Conservation (phyloP, 2,113 vertebrate genomes). For the Apodemus sylvaticus region DNA sequence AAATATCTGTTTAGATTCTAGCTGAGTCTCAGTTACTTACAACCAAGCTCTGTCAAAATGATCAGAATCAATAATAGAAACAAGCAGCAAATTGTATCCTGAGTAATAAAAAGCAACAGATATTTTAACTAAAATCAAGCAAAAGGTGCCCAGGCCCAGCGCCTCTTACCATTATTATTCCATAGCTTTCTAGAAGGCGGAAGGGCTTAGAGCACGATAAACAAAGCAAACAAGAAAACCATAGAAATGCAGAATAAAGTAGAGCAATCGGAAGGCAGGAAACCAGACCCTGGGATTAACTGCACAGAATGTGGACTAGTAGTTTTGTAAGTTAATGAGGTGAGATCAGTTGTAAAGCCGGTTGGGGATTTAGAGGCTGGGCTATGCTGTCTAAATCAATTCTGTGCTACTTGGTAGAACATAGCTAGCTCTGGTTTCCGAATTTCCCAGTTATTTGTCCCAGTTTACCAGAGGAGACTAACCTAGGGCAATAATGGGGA, state of each 20-base stretch:
- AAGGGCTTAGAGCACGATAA: background rate
- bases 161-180: background rate
- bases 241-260: background rate
- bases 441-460: background rate
- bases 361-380: background rate
- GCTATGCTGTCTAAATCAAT: background rate
- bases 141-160: background rate
- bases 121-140: slow-evolving; percentile 20
- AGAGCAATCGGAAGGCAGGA: background rate
- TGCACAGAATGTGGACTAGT: background rate
- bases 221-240: background rate
- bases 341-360: background rate
- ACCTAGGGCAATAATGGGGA: background rate
- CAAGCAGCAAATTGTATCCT: background rate
- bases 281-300: background rate
- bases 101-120: background rate
- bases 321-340: background rate
- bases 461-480: background rate
- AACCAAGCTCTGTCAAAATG: background rate
- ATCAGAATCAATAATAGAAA: background rate
- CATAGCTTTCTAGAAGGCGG: background rate
- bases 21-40: background rate
- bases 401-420: background rate
- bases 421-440: background rate
- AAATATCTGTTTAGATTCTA: background rate